phyloP scores from a whole-genome alignment of 2,113 vertebrate genomes.

The Irena cyanogastra region DNA sequence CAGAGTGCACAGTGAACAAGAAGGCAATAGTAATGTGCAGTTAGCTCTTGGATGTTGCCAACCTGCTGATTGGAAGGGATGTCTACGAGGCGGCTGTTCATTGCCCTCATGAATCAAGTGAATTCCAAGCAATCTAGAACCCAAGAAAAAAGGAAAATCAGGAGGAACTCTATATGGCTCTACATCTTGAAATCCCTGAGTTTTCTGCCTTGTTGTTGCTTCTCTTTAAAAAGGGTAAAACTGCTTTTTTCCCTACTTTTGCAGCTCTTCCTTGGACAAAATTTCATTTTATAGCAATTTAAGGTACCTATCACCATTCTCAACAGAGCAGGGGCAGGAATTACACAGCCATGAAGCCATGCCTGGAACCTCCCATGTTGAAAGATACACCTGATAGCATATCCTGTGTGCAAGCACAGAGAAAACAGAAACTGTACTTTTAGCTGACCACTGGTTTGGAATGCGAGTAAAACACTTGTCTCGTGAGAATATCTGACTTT shows the following conservation, averaged over 20 bases:
- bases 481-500: neutral
- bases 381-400: neutral
- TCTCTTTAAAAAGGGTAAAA: neutral
- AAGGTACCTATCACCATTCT: neutral
- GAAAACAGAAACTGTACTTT: neutral
- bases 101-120: neutral
- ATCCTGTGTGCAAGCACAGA: neutral
- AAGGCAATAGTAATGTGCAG: neutral
- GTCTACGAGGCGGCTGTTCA: neutral
- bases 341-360: neutral
- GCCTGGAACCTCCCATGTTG: neutral
- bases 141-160: neutral
- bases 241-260: neutral
- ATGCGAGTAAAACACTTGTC: neutral
- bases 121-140: neutral
- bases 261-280: neutral
- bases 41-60: neutral
- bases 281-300: neutral
- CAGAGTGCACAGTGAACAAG: neutral
- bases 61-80: neutral
- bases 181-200: neutral
- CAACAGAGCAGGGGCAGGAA: neutral
- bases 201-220: neutral
- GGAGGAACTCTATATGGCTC: neutral
- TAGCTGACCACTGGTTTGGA: neutral